Evolutionary conservation across 2,797 vertebrate species (phyloP).

Genomic region (Premnoplex brunnescens): DNA sequence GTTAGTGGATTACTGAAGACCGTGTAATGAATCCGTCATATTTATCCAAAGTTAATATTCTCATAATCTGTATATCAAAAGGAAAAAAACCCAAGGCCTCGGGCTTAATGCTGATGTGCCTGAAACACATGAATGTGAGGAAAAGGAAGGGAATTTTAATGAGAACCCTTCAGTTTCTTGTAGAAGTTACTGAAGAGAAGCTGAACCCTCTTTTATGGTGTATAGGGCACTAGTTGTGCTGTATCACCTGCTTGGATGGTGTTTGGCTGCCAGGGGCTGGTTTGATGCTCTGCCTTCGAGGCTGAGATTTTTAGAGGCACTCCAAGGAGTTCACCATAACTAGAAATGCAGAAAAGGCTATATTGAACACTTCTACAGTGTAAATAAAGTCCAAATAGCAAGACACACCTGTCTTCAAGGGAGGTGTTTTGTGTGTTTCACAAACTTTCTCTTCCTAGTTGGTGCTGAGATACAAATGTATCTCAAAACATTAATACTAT

Average conservation of each 20-base stretch:
- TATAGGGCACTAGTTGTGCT: not conserved
- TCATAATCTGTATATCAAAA: not conserved
- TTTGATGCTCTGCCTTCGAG: not conserved
- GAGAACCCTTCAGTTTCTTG: not conserved
- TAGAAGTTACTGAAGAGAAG: not conserved
- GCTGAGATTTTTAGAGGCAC: not conserved
- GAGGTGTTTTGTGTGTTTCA: not conserved
- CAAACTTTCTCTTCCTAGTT: not conserved
- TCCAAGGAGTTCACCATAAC: not conserved
- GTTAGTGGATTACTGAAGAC: not conserved
- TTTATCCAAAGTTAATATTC: not conserved
- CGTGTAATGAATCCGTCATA: not conserved
- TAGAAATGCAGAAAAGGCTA: not conserved
- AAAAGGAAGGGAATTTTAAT: not conserved
- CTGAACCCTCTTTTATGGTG: not conserved
- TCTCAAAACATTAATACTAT: not conserved
- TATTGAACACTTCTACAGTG: not conserved
- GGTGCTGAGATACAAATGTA: not conserved
- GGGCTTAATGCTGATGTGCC: not conserved
- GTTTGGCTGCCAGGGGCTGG: not conserved
- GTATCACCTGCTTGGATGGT: not conserved
- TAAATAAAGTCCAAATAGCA: not conserved
- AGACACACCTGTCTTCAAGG: not conserved
- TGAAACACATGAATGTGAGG: not conserved
- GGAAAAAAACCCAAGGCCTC: not conserved